A percentile compares a stretch with the other conserved stretches of the same genome.
phyloP scores from a whole-genome alignment of 2,888 invertebrate genomes.

The Trisateles emortualis region DNA sequence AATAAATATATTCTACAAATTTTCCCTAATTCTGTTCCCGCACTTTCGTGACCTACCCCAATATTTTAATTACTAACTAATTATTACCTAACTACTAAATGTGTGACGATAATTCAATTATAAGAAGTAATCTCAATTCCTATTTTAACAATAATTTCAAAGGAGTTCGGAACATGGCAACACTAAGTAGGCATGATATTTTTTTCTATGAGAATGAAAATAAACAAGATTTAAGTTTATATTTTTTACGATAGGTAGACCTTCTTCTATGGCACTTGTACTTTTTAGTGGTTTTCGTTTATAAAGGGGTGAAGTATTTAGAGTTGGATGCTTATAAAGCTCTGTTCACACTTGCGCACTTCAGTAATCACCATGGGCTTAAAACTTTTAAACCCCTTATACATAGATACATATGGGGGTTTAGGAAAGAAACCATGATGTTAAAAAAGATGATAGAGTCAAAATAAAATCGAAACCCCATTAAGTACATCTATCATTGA shows the following conservation, averaged over 20 bases:
- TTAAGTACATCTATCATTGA: no score
- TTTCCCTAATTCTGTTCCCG: conserved; percentile 44
- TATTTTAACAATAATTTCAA: conserved; percentile 4
- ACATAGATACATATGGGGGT: no score
- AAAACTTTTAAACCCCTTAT: no score
- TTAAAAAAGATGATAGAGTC: no score
- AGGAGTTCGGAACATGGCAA: conserved; percentile 1
- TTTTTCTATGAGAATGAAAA: no score
- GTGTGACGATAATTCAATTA: conserved; percentile 9
- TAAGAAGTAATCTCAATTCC: conserved; percentile 33
- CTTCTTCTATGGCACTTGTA: not conserved
- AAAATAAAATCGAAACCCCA: no score
- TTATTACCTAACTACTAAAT: conserved; percentile 34
- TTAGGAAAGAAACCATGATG: no score
- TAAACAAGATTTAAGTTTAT: no score
- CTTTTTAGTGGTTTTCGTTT: conserved; percentile 10
- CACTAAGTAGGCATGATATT: not conserved
- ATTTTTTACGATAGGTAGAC: no score
- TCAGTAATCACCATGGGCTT: no score
- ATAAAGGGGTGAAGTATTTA: not conserved
- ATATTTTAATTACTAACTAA: conserved; percentile 29
- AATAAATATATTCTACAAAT: conserved; percentile 32
- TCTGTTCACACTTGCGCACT: no score
- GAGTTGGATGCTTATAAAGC: no score
- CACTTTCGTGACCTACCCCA: conserved; percentile 43